Conservation (phyloP, 2,797 vertebrate genomes). For the Gymnopithys bicolor region DNA sequence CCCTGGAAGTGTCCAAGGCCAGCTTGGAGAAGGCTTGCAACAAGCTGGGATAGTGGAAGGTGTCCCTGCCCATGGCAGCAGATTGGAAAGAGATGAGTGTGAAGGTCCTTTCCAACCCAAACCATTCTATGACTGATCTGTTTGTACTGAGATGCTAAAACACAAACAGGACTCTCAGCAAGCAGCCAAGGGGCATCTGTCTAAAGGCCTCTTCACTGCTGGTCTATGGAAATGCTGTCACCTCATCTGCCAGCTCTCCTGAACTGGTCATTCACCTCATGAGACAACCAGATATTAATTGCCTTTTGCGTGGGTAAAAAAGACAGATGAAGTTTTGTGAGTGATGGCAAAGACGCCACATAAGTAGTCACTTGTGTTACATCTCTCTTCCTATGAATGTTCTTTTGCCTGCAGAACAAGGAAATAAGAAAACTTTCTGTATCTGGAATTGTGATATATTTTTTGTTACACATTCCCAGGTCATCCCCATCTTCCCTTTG, state of each 20-base stretch:
- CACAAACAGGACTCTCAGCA: background rate
- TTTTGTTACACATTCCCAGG: background rate
- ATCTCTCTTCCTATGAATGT: background rate
- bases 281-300: background rate
- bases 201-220: background rate
- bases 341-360: background rate
- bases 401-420: background rate
- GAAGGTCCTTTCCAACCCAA: background rate
- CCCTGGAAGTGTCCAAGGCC: background rate
- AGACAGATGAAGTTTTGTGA: background rate
- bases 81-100: accelerated
- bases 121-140: background rate
- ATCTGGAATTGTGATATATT: background rate
- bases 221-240: background rate
- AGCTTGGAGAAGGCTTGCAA: background rate
- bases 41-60: accelerated
- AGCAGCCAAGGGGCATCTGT: background rate
- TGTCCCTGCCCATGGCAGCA: background rate
- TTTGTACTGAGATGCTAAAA: background rate
- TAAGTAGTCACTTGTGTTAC: background rate
- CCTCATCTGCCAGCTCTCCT: background rate
- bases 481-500: background rate
- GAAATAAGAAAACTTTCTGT: background rate
- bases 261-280: background rate
- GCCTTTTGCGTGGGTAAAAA: background rate